These are phyloP conservation scores for Gouania willdenowi DNA, from an alignment of 2,797 vertebrate species.

Conservation along the genomic window DNA sequence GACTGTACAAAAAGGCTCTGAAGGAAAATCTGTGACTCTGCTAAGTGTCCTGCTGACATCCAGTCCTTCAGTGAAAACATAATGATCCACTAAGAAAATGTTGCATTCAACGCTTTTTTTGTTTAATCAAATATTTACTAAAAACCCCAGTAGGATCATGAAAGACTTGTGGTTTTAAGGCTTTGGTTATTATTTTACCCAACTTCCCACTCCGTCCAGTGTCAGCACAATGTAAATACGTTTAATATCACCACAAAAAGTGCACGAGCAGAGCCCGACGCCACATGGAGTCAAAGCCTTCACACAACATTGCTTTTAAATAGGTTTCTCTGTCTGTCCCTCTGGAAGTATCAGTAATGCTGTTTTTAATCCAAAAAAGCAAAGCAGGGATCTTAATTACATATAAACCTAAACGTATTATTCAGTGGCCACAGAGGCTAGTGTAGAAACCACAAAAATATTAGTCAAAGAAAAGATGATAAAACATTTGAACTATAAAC, in stretches of 20 bases:
- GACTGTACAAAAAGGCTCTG: slow-evolving; percentile 18
- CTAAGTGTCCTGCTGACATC: slow-evolving; percentile 11
- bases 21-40: slow-evolving; percentile 18
- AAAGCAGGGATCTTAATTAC: slow-evolving; percentile 23
- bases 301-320: slow-evolving; percentile 19
- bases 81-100: too few species aligned
- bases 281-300: slow-evolving; percentile 39
- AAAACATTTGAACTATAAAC: too few species aligned
- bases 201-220: slow-evolving; percentile 7
- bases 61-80: slow-evolving; percentile 6
- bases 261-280: slow-evolving; percentile 17
- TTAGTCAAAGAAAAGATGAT: too few species aligned
- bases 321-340: slow-evolving; percentile 17
- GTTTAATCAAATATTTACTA: background rate
- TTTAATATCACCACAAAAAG: slow-evolving; percentile 35
- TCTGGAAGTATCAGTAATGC: slow-evolving; percentile 18
- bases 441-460: too few species aligned
- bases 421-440: slow-evolving; percentile 11
- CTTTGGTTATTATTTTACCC: slow-evolving; percentile 10
- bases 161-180: slow-evolving; percentile 21
- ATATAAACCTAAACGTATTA: slow-evolving; percentile 37
- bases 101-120: background rate
- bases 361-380: slow-evolving; percentile 36
- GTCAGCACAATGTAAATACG: slow-evolving; percentile 19
- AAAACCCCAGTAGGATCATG: background rate